phyloP scores from a whole-genome alignment of 64 coral and sea anemone species.

The Exaiptasia diaphana region DNA sequence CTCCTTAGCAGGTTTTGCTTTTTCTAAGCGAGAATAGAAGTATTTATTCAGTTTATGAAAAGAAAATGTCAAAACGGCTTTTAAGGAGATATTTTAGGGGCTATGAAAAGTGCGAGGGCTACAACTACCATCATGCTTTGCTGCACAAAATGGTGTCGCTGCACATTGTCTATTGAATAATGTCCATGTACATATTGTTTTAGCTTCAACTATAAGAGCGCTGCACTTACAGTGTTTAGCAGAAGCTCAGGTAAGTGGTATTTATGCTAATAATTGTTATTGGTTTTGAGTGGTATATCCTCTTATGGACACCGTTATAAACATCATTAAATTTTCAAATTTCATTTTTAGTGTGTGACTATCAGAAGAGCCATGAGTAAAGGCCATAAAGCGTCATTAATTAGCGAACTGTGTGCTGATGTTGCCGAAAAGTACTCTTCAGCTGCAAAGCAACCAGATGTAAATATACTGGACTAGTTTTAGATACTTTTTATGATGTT shows the following conservation, averaged over 20 bases:
- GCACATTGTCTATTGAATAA: not conserved
- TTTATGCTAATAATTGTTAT: not conserved
- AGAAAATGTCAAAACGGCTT: too few relatives aligned
- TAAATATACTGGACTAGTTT: constrained; percentile 4
- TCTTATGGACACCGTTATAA: not conserved
- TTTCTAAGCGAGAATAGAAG: too few relatives aligned
- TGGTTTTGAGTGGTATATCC: not conserved
- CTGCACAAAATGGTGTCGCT: not conserved
- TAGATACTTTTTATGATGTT: not conserved
- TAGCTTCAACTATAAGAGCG: constrained; percentile 48
- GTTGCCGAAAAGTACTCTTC: constrained; percentile 58
- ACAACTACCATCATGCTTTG: too few relatives aligned
- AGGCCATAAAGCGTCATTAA: constrained; percentile 72
- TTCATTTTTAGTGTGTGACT: constrained; percentile 57
- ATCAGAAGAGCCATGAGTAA: constrained; percentile 79
- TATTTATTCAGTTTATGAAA: too few relatives aligned
- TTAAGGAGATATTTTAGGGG: too few relatives aligned
- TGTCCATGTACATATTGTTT: not conserved
- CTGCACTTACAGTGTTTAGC: constrained; percentile 60
- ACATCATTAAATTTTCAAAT: not conserved
- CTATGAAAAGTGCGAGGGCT: too few relatives aligned
- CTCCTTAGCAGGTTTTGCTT: too few relatives aligned
- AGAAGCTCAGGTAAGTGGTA: constrained; percentile 56
- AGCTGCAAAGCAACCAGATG: constrained; percentile 64
- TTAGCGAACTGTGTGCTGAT: constrained; percentile 74